Evolutionary conservation across 1,140 invertebrate species (phyloP).

Genomic region (Lamellibrachia luymesi): DNA sequence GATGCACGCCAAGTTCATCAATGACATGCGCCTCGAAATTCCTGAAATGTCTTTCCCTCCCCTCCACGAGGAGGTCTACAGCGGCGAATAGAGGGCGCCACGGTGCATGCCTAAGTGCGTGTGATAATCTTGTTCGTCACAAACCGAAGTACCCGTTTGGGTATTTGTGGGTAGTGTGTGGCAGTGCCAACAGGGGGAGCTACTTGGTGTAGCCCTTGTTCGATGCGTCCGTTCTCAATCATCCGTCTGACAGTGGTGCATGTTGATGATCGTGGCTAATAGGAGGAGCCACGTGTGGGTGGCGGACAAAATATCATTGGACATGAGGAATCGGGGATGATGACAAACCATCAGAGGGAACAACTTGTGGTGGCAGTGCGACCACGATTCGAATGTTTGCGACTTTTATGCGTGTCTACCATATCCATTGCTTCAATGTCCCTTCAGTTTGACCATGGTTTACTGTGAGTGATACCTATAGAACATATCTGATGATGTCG

Average conservation of each 20-base stretch:
- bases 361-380: not conserved
- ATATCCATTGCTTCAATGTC: not conserved
- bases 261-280: too few species aligned
- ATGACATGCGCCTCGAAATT: slow-evolving; percentile 23
- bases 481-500: too few species aligned
- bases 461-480: too few species aligned
- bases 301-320: too few species aligned
- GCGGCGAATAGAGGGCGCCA: not conserved
- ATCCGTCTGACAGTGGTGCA: not conserved
- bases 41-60: slow-evolving; percentile 16
- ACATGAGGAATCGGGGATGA: not conserved
- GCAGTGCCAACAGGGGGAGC: not conserved
- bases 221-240: not conserved
- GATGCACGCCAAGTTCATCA: slow-evolving; percentile 22
- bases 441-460: not conserved
- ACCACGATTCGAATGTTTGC: not conserved
- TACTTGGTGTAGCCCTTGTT: not conserved
- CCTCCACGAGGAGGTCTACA: slow-evolving; percentile 26
- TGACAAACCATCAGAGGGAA: not conserved
- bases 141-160: not conserved
- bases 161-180: not conserved
- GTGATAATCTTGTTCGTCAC: not conserved
- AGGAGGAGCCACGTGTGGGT: too few species aligned
- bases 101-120: not conserved
- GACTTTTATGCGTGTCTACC: not conserved